Percentiles rank a stretch among this genome's conserved stretches.
Evolutionary conservation across 2,888 invertebrate genomes (phyloP).

Genomic region (Meteorus colon): DNA sequence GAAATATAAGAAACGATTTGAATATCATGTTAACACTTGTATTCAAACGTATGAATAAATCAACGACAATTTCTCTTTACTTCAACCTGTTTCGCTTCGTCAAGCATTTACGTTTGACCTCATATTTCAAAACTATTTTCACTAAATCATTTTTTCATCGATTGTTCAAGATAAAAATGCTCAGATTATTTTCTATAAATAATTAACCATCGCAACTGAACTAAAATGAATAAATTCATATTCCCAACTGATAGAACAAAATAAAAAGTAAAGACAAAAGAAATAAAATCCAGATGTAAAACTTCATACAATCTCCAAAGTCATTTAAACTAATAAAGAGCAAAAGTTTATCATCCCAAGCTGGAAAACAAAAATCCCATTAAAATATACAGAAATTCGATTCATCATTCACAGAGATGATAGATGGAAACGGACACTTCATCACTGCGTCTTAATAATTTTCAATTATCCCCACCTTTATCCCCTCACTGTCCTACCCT

Average conservation of each 20-base stretch:
- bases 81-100: neutral
- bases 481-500: neutral
- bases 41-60: neutral
- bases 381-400: neutral
- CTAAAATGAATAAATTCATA: no score
- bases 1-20: conserved; percentile 3
- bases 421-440: neutral
- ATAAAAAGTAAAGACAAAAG: neutral
- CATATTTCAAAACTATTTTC: no score
- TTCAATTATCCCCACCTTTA: neutral
- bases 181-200: no score
- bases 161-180: no score
- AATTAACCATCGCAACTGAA: no score
- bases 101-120: no score
- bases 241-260: no score
- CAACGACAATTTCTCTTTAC: neutral
- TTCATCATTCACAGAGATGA: neutral
- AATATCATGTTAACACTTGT: neutral
- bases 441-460: neutral
- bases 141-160: no score
- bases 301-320: no score
- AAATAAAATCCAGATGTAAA: neutral
- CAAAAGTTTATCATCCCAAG: neutral
- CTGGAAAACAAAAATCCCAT: neutral
- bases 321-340: neutral